Percentiles rank a stretch among this genome's conserved stretches.
phyloP scores from a whole-genome alignment of 2,797 vertebrate species.

The Myotis daubentonii region DNA sequence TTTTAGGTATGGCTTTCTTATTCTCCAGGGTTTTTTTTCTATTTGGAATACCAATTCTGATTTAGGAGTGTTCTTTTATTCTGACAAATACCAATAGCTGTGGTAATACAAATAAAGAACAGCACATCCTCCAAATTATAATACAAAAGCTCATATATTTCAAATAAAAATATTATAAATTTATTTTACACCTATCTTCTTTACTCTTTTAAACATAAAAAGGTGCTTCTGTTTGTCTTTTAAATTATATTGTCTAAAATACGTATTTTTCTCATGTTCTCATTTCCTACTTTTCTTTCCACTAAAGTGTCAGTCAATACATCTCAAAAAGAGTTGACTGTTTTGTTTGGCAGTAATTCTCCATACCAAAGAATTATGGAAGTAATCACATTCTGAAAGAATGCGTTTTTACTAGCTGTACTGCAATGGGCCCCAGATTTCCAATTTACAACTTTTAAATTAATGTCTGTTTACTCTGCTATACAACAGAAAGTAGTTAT shows the following conservation, averaged over 20 bases:
- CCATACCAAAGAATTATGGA: slow-evolving; percentile 76
- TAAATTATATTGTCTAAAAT: slow-evolving; percentile 48
- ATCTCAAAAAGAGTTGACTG: slow-evolving; percentile 64
- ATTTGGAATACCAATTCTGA: slow-evolving; percentile 17
- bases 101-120: neutral
- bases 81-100: neutral
- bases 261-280: slow-evolving; percentile 53
- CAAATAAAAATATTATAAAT: neutral
- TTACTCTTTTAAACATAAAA: slow-evolving; percentile 54
- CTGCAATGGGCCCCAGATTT: slow-evolving; percentile 74
- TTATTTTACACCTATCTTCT: slow-evolving; percentile 50
- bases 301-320: slow-evolving; percentile 64
- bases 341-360: slow-evolving; percentile 76
- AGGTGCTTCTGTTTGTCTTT: slow-evolving; percentile 65
- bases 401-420: slow-evolving; percentile 66
- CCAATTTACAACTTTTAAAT: slow-evolving; percentile 82
- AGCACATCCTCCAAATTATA: neutral
- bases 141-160: neutral
- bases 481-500: slow-evolving; percentile 78
- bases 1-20: neutral
- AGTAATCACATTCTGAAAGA: slow-evolving; percentile 74
- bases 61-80: neutral
- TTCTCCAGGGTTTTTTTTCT: neutral
- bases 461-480: slow-evolving; percentile 79
- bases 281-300: slow-evolving; percentile 64